Conservation (phyloP, 2,113 vertebrate species). For the Catharus minimus region DNA sequence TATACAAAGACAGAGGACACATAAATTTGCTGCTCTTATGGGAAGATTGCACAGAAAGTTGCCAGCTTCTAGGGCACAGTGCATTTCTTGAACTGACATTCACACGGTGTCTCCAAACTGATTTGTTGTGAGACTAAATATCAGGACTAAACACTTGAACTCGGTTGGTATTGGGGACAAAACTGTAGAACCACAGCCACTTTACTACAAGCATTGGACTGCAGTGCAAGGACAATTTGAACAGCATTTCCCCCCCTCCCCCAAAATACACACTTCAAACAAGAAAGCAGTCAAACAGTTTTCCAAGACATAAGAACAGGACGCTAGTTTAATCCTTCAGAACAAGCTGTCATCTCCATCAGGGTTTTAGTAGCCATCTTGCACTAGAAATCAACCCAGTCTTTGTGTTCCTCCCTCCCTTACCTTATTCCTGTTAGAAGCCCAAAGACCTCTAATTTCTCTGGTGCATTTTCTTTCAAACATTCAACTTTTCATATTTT, state of each 20-base stretch:
- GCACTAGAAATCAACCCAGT: slow-evolving; percentile 18
- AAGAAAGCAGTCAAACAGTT: slow-evolving; percentile 14
- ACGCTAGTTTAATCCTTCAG: not conserved
- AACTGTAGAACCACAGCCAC: slow-evolving; percentile 47
- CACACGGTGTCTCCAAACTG: not conserved
- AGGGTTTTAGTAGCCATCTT: not conserved
- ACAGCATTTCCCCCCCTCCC: not conserved
- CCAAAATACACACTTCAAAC: slow-evolving; percentile 3
- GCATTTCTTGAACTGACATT: not conserved
- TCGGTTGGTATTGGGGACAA: not conserved
- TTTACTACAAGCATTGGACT: slow-evolving; percentile 10
- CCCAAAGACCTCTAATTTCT: not conserved
- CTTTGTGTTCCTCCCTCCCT: not conserved
- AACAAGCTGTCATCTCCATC: slow-evolving; percentile 15
- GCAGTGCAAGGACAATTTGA: not conserved
- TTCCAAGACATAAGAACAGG: slow-evolving; percentile 30
- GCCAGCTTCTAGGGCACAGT: not conserved
- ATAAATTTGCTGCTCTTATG: not conserved
- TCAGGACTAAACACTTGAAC: not conserved
- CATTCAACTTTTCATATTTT: not conserved
- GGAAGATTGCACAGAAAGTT: slow-evolving; percentile 13
- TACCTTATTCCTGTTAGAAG: slow-evolving; percentile 5
- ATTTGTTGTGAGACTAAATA: slow-evolving; percentile 14
- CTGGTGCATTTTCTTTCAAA: not conserved
- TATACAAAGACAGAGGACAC: slow-evolving; percentile 21